phyloP scores from a whole-genome alignment of 2,113 vertebrate species.

The Otolemur garnettii region DNA sequence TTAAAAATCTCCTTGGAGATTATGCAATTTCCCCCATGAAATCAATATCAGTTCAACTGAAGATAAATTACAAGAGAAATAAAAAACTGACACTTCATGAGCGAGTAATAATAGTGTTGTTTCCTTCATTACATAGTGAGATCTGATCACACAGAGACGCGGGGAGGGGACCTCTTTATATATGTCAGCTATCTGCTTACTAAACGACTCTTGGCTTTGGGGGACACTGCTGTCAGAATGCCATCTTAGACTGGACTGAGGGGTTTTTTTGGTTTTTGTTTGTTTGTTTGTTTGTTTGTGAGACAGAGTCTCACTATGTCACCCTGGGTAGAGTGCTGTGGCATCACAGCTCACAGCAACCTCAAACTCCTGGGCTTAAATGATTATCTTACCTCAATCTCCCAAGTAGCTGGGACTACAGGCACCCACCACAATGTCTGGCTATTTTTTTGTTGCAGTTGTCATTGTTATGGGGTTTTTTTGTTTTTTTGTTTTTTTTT shows the following conservation, averaged over 20 bases:
- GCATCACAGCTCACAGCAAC: no score
- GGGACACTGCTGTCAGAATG: neutral
- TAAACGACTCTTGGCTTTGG: neutral
- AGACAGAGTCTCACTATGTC: no score
- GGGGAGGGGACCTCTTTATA: accelerated
- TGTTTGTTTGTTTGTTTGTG: neutral
- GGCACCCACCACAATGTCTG: no score
- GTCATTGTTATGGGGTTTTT: no score
- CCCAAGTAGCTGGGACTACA: no score
- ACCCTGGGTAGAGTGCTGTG: no score
- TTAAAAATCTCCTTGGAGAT: slow-evolving; percentile 78
- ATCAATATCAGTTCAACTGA: slow-evolving; percentile 77
- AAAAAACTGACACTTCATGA: slow-evolving; percentile 48
- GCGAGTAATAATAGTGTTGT: slow-evolving; percentile 62
- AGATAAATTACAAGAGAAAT: slow-evolving; percentile 81
- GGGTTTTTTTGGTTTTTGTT: neutral
- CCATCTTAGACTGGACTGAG: neutral
- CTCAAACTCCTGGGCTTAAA: no score
- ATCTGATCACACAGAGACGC: neutral
- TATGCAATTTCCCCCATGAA: slow-evolving; percentile 72
- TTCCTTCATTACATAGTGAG: slow-evolving; percentile 23
- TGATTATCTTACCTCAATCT: no score
- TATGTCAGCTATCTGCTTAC: neutral
- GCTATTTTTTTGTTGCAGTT: no score
- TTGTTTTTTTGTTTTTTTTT: no score